Percentiles rank a stretch among this genome's conserved stretches.
phyloP scores from a whole-genome alignment of 2,888 invertebrate species.

The Sphaeridia pumilis region DNA sequence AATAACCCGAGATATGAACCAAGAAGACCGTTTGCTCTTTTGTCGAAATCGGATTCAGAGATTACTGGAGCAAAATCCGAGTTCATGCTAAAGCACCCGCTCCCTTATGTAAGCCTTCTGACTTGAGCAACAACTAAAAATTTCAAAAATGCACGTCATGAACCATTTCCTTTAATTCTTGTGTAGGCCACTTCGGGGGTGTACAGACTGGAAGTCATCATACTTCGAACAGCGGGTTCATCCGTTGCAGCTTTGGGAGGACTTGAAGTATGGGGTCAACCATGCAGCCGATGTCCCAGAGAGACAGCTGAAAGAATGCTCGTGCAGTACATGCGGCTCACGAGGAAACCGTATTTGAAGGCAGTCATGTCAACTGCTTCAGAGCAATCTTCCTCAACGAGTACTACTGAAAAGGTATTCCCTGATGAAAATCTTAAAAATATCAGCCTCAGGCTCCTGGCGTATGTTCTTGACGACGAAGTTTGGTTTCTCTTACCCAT shows the following conservation, averaged over 20 bases:
- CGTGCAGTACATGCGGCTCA: constrained; percentile 2
- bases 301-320: constrained; percentile 35
- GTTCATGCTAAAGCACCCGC: constrained; percentile 27
- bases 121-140: no score
- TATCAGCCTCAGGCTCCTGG: no score
- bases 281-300: constrained; percentile 42
- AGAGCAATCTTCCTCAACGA: no score
- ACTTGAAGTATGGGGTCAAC: constrained; percentile 58
- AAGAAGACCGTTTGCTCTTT: constrained; percentile 22
- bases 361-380: neutral
- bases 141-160: neutral
- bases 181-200: constrained; percentile 30
- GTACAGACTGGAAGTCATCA: constrained; percentile 47
- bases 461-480: no score
- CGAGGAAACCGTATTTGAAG: neutral
- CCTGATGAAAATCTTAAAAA: no score
- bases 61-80: no score
- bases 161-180: neutral
- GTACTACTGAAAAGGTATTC: neutral
- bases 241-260: constrained; percentile 54
- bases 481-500: no score
- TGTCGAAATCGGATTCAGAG: constrained; percentile 9
- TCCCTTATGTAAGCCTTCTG: constrained; percentile 22
- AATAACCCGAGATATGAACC: constrained; percentile 31
- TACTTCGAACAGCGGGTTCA: constrained; percentile 50